A percentile compares a stretch with the other conserved stretches of the same genome.
phyloP scores from a whole-genome alignment of 1,140 invertebrate genomes.

The Matsumurasca onukii region DNA sequence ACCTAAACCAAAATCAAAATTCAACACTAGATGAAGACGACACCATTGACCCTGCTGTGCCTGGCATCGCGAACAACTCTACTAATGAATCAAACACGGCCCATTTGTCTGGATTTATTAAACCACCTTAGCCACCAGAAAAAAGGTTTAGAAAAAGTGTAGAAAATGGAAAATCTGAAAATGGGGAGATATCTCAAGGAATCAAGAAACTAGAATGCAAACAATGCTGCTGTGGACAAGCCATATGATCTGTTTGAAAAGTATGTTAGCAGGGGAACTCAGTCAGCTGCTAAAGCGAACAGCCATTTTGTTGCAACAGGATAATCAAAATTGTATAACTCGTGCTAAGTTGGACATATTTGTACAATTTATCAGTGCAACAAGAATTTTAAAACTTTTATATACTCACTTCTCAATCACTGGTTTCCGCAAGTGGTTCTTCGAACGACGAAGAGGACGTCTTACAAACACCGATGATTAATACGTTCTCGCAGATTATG shows the following conservation, averaged over 20 bases:
- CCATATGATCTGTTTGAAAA: neutral
- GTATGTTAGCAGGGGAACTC: neutral
- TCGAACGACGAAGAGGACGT: neutral
- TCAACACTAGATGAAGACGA: neutral
- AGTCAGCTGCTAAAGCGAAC: neutral
- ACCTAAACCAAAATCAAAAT: neutral
- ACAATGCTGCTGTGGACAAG: neutral
- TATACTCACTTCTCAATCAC: neutral
- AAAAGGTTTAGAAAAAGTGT: neutral
- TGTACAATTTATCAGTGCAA: neutral
- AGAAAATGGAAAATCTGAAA: neutral
- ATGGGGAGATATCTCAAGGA: neutral
- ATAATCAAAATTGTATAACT: neutral
- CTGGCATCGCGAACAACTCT: neutral
- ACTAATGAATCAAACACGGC: neutral
- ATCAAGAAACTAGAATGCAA: neutral
- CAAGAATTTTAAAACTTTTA: neutral
- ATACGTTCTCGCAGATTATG: neutral
- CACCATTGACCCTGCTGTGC: neutral
- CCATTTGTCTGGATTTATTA: neutral
- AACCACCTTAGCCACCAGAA: neutral
- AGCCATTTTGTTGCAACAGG: neutral
- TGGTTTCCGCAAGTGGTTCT: neutral
- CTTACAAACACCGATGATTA: neutral
- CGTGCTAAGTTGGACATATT: neutral